Conservation (phyloP, 2,113 vertebrate species). For the Protobothrops flavoviridis region DNA sequence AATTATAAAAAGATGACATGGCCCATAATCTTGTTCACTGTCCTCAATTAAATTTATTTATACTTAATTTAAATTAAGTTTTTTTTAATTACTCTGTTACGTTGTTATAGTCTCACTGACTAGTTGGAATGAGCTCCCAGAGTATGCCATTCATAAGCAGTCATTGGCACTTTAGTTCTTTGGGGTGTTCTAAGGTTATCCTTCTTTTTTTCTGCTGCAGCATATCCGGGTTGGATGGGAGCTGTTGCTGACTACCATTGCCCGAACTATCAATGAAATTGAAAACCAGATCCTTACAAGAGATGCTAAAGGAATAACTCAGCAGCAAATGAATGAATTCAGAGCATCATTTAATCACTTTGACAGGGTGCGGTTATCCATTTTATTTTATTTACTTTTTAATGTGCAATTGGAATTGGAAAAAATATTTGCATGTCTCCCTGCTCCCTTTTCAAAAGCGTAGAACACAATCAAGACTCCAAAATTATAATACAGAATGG, state of each 20-base stretch:
- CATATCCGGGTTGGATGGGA: conserved; percentile 98
- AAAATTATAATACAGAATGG: neutral
- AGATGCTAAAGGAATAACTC: conserved; percentile 97
- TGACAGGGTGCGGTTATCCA: conserved; percentile 84
- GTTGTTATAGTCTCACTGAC: neutral
- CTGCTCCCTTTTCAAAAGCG: neutral
- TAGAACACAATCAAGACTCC: neutral
- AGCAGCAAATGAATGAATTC: conserved; percentile 98
- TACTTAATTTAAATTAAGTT: neutral
- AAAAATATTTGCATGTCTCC: neutral
- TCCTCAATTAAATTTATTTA: neutral
- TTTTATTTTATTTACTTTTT: conserved; percentile 26
- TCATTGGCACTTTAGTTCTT: neutral
- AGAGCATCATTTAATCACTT: conserved; percentile 98
- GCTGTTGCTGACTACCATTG: conserved; percentile 91
- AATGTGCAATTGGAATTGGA: conserved; percentile 13
- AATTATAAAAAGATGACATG: neutral
- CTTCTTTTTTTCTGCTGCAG: conserved; percentile 62
- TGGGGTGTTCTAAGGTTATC: conserved; percentile 7
- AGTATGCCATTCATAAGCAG: neutral
- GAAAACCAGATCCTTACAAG: conserved; percentile 96
- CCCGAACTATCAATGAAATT: conserved; percentile 96
- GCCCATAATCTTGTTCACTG: neutral
- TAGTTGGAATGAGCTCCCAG: neutral
- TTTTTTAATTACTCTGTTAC: neutral